A percentile compares a stretch with the other conserved stretches of the same genome.
These are phyloP conservation scores for Stegastes partitus DNA, from an alignment of 2,113 vertebrate species.

Conservation along the genomic window DNA sequence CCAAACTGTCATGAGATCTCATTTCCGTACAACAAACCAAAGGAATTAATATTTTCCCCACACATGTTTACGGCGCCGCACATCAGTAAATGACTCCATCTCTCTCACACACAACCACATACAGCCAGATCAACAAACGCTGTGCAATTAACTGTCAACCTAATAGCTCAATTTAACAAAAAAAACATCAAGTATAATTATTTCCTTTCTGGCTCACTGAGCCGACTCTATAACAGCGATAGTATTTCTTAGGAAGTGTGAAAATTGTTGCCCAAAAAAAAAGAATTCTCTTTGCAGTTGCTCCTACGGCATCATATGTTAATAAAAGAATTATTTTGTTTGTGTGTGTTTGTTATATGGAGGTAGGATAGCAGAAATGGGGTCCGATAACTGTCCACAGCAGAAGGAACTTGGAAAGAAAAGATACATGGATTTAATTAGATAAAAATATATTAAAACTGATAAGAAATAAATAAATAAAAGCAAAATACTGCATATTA, in stretches of 20 bases:
- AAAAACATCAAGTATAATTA: neutral
- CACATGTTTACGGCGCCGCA: neutral
- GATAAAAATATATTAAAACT: neutral
- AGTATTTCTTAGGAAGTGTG: no score
- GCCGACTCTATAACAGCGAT: no score
- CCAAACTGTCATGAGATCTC: neutral
- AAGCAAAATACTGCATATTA: constrained; percentile 1
- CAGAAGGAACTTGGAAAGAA: neutral
- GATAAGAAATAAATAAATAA: neutral
- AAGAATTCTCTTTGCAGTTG: no score
- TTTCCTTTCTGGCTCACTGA: neutral
- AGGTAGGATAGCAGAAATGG: neutral
- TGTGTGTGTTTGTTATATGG: neutral
- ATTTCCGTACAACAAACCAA: neutral
- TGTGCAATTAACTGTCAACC: neutral
- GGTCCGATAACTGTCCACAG: neutral
- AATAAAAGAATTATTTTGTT: no score
- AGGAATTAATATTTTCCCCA: neutral
- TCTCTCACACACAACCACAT: neutral
- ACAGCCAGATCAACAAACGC: neutral
- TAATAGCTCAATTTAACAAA: constrained; percentile 7
- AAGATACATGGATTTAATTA: neutral
- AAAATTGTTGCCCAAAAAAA: no score
- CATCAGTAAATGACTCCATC: neutral
- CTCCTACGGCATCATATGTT: no score